These are phyloP conservation scores for Rhynchopsitta pachyrhyncha DNA, from an alignment of 2,113 vertebrate species.

Conservation along the genomic window DNA sequence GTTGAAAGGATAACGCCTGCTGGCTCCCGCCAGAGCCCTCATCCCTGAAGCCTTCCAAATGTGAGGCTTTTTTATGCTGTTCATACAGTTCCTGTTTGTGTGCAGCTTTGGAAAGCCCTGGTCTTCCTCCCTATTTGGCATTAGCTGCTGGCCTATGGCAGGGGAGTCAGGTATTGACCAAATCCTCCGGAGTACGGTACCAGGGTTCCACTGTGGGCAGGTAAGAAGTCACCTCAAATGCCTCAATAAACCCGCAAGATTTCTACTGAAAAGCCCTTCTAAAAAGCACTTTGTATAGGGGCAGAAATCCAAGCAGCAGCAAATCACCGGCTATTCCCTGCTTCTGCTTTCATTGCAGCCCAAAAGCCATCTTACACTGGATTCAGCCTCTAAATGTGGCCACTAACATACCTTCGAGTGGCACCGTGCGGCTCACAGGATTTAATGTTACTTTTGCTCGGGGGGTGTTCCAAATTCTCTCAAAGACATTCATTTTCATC, in stretches of 20 bases:
- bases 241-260: not conserved
- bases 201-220: not conserved
- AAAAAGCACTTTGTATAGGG: not conserved
- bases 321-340: not conserved
- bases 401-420: not conserved
- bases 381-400: not conserved
- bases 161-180: not conserved
- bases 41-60: not conserved
- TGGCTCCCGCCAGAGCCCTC: not conserved
- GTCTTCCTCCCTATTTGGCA: not conserved
- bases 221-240: not conserved
- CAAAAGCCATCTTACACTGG: not conserved
- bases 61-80: not conserved
- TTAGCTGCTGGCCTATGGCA: accelerated
- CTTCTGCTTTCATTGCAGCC: not conserved
- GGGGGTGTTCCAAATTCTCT: not conserved
- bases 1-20: not conserved
- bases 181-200: not conserved
- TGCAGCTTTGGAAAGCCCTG: not conserved
- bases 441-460: not conserved
- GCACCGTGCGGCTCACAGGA: not conserved
- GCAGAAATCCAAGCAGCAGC: not conserved
- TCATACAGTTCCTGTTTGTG: not conserved
- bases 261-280: not conserved
- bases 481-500: not conserved